Conservation (phyloP, 1,140 invertebrate species). For the Drosophila prosaltans region DNA sequence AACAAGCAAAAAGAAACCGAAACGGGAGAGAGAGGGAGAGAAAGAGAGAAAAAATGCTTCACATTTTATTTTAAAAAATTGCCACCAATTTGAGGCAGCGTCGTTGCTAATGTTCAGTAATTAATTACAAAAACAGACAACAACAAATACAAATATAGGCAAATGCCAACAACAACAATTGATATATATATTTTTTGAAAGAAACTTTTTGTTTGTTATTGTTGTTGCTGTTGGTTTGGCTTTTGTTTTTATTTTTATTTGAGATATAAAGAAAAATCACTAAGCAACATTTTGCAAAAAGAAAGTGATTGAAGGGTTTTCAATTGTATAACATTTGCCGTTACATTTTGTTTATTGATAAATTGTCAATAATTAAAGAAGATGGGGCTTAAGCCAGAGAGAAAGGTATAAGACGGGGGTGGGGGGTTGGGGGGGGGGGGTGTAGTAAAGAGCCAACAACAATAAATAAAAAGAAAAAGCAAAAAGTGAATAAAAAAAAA, state of each 20-base stretch:
- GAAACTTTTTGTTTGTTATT: background rate
- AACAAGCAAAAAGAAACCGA: background rate
- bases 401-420: background rate
- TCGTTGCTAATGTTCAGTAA: constrained; percentile 57
- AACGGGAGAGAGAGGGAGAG: background rate
- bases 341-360: constrained; percentile 52
- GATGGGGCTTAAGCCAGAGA: constrained; percentile 18
- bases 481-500: constrained; percentile 9
- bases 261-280: constrained; percentile 40
- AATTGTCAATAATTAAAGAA: constrained; percentile 61
- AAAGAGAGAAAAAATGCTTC: constrained; percentile 8
- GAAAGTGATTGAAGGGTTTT: constrained; percentile 54
- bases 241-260: constrained; percentile 23
- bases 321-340: constrained; percentile 62
- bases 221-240: background rate
- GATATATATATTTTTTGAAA: background rate
- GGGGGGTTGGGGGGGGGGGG: background rate
- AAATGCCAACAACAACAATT: background rate
- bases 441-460: background rate
- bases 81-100: constrained; percentile 42
- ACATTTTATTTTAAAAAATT: constrained; percentile 32
- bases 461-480: background rate
- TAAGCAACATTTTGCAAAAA: constrained; percentile 36
- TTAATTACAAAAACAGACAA: constrained; percentile 38
- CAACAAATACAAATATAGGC: background rate